Evolutionary conservation across 92 coral and sea anemone species (phyloP).

Genomic region (Meandrina meandrites): DNA sequence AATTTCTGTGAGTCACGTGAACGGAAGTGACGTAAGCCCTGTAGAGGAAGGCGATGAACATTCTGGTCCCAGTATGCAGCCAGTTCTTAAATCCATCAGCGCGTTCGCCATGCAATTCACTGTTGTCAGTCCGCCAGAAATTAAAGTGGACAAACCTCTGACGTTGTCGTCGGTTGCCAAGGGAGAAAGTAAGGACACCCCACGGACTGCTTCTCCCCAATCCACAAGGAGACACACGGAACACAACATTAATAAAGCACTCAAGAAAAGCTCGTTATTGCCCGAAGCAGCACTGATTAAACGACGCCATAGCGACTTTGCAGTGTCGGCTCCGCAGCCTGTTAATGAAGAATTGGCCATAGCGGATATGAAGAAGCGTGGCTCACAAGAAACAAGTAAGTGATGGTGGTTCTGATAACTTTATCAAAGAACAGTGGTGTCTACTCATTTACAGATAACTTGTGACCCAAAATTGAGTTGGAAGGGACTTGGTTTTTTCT

Average conservation of each 20-base stretch:
- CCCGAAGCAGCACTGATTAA: conserved; percentile 2
- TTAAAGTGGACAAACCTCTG: conserved; percentile 37
- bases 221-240: conserved; percentile 34
- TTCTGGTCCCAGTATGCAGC: neutral
- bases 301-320: conserved; percentile 82
- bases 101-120: conserved; percentile 25
- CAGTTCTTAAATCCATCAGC: conserved; percentile 20
- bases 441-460: too few species aligned
- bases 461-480: too few species aligned
- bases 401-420: neutral
- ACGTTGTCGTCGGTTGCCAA: conserved; percentile 35
- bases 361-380: conserved; percentile 59
- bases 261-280: neutral
- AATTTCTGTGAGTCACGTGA: conserved; percentile 21
- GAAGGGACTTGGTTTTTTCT: too few species aligned
- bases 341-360: conserved; percentile 73
- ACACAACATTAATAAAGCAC: neutral
- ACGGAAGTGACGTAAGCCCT: conserved; percentile 17
- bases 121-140: conserved; percentile 22
- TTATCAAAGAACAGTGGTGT: neutral
- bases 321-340: conserved; percentile 67
- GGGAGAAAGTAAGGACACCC: conserved; percentile 2
- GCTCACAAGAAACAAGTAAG: neutral
- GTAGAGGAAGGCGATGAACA: neutral
- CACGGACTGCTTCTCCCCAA: conserved; percentile 5